These are phyloP conservation scores for Ianthella basta DNA, from an alignment of 37 sponge, comb jelly and placozoan species.

Conservation along the genomic window DNA sequence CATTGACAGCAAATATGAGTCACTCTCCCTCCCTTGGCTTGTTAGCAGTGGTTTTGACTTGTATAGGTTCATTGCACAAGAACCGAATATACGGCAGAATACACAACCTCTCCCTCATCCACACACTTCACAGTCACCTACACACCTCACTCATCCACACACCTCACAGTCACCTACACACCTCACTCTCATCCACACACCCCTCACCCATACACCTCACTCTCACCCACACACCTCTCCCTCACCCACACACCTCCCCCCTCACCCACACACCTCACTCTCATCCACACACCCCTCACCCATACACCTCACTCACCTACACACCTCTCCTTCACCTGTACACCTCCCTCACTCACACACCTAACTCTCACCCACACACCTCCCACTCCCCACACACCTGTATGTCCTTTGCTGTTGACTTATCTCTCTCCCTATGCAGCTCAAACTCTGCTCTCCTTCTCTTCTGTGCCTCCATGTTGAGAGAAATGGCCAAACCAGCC, in stretches of 20 bases:
- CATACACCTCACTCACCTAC: background rate
- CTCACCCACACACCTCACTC: conserved; percentile 11
- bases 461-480: conserved; percentile 89
- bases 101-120: background rate
- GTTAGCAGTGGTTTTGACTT: no score
- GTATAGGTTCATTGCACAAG: background rate
- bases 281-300: background rate
- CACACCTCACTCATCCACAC: no score
- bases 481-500: conserved; percentile 65
- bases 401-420: background rate
- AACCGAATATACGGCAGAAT: background rate
- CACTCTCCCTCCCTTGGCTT: no score
- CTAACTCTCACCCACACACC: conserved; percentile 3
- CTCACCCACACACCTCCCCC: no score
- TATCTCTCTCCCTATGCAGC: background rate
- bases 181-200: background rate
- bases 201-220: no score
- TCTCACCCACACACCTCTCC: no score
- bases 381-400: background rate
- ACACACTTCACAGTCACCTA: background rate
- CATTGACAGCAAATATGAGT: background rate
- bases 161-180: no score
- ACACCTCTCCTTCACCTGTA: background rate
- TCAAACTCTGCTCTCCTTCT: conserved; percentile 34
- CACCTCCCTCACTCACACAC: conserved; percentile 24